These are phyloP conservation scores for Phrynocephalus vlangalii DNA, from an alignment of 2,797 vertebrate genomes.

Conservation along the genomic window DNA sequence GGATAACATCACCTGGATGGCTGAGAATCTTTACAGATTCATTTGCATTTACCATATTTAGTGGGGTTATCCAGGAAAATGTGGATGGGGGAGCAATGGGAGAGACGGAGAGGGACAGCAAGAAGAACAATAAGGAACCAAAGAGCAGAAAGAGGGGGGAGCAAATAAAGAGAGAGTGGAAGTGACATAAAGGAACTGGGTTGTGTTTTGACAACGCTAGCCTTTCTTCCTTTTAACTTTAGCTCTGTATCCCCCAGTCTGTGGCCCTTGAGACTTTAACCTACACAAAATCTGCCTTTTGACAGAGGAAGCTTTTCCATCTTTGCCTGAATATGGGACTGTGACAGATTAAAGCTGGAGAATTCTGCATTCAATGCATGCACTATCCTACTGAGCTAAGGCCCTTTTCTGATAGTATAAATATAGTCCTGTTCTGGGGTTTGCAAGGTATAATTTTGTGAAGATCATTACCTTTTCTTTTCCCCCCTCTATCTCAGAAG, in stretches of 20 bases:
- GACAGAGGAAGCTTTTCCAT: not conserved
- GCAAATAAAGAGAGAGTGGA: not conserved
- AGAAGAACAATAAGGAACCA: no score
- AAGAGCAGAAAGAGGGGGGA: not conserved
- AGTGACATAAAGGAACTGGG: not conserved
- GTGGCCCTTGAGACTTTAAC: not conserved
- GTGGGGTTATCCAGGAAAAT: not conserved
- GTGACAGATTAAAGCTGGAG: not conserved
- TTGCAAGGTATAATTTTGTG: not conserved
- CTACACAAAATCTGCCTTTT: not conserved
- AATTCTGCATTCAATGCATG: not conserved
- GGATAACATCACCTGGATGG: no score
- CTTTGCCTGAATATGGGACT: not conserved
- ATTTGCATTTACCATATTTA: not conserved
- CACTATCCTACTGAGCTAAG: not conserved
- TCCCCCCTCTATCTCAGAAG: not conserved
- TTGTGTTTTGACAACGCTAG: not conserved
- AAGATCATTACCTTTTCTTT: not conserved
- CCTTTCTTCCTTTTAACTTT: not conserved
- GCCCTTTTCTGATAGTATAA: not conserved
- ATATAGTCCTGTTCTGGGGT: not conserved
- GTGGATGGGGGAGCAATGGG: no score
- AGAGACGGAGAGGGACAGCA: not conserved
- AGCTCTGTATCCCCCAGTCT: not conserved
- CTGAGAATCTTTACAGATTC: no score